Evolutionary conservation across 2,113 vertebrate genomes (phyloP).

Genomic region (Hiodon tergisus): DNA sequence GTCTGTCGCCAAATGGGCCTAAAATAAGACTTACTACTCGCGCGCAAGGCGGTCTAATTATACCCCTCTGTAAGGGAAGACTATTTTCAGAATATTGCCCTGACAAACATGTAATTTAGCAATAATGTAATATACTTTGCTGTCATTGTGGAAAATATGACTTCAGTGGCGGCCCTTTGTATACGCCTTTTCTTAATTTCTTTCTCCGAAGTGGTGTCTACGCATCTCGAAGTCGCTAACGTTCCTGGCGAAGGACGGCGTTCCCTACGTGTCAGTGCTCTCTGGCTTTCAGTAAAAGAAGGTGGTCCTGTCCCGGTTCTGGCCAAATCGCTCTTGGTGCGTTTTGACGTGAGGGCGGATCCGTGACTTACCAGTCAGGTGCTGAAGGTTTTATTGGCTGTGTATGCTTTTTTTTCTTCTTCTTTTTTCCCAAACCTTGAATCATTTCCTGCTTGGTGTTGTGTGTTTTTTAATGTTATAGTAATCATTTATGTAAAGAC

Average conservation of each 20-base stretch:
- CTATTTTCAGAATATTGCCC: conserved; percentile 36
- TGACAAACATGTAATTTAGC: conserved; percentile 34
- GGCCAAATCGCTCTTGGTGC: too few species aligned
- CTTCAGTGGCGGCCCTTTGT: background rate
- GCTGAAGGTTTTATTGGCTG: background rate
- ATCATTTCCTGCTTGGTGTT: background rate
- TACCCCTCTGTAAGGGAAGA: conserved; percentile 32
- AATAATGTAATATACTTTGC: conserved; percentile 17
- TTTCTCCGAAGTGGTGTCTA: background rate
- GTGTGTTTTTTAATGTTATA: background rate
- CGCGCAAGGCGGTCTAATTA: conserved; percentile 51
- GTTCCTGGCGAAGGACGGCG: too few species aligned
- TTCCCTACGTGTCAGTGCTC: background rate
- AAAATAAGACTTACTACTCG: conserved; percentile 40
- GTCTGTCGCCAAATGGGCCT: conserved; percentile 25
- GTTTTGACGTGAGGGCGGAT: too few species aligned
- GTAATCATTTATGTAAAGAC: background rate
- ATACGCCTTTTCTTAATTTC: background rate
- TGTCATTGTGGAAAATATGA: conserved; percentile 17
- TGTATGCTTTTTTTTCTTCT: background rate
- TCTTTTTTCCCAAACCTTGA: background rate
- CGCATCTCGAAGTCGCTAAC: too few species aligned
- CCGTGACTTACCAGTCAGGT: too few species aligned
- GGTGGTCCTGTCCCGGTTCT: background rate
- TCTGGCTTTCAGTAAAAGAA: background rate